Evolutionary conservation across 2,113 vertebrate genomes (phyloP).

Genomic region (Amazona guildingii): DNA sequence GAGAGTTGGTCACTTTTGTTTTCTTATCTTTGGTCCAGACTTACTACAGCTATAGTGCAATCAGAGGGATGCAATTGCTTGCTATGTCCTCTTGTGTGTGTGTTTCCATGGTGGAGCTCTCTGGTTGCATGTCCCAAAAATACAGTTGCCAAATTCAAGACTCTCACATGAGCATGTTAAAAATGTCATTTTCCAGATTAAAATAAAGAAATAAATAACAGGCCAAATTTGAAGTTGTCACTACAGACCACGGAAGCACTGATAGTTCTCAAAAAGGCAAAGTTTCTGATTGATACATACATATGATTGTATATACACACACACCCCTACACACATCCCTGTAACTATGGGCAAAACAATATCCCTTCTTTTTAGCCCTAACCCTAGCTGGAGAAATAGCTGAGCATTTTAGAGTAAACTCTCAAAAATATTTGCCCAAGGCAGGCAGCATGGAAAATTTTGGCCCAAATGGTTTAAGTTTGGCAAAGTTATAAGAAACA

Average conservation of each 20-base stretch:
- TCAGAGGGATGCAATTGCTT: background rate
- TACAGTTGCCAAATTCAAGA: background rate
- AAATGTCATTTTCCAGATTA: background rate
- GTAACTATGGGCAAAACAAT: background rate
- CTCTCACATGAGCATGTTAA: background rate
- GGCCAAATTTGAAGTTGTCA: background rate
- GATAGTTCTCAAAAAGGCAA: background rate
- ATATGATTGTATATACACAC: no score
- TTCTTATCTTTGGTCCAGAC: background rate
- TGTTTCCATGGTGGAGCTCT: background rate
- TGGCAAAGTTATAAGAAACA: constrained; percentile 6
- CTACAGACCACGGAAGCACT: background rate
- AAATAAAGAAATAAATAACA: background rate
- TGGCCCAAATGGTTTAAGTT: constrained; percentile 4
- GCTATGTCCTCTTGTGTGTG: background rate
- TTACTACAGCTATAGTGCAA: background rate
- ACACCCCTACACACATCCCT: background rate
- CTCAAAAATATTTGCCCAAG: background rate
- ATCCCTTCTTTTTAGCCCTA: background rate
- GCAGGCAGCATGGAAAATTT: constrained; percentile 21
- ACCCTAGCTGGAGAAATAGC: background rate
- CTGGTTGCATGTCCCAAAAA: background rate
- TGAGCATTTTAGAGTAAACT: background rate
- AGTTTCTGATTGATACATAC: background rate
- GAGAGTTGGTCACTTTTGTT: background rate